Conservation (phyloP, 2,888 invertebrate genomes). For the Leucoma salicis region DNA sequence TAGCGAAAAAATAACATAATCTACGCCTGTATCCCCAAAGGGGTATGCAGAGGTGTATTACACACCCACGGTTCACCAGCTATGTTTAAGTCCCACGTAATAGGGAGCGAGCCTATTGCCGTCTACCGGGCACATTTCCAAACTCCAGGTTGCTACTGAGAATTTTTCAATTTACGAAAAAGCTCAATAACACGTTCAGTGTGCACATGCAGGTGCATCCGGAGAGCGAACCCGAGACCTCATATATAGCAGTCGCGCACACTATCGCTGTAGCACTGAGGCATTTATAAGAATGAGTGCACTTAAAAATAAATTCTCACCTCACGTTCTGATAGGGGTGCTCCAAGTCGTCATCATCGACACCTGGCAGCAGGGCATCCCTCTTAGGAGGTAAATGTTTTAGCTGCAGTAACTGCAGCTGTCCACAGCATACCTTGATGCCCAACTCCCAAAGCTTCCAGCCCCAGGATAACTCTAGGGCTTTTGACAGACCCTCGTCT, state of each 20-base stretch:
- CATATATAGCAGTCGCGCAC: neutral
- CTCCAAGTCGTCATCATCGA: constrained; percentile 34
- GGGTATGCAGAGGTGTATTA: too few species aligned
- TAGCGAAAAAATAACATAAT: too few species aligned
- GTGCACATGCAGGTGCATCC: too few species aligned
- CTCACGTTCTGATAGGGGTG: constrained; percentile 36
- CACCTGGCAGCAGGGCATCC: constrained; percentile 54
- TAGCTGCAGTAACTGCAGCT: constrained; percentile 90
- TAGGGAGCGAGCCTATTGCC: too few species aligned
- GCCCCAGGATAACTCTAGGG: constrained; percentile 88
- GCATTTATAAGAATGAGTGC: neutral
- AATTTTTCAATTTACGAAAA: too few species aligned
- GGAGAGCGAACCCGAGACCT: neutral
- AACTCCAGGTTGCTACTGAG: too few species aligned
- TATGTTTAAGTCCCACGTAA: too few species aligned
- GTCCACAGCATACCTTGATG: constrained; percentile 91
- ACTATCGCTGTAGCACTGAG: neutral
- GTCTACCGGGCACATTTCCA: too few species aligned
- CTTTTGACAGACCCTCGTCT: constrained; percentile 82
- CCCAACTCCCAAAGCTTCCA: constrained; percentile 98
- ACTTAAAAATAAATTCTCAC: too few species aligned
- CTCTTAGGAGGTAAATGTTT: constrained; percentile 87
- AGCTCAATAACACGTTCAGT: too few species aligned
- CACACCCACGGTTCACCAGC: too few species aligned
- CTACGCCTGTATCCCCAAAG: too few species aligned